Evolutionary conservation across 64 coral and sea anemone species (phyloP).

Genomic region (Stichodactyla mertensii): DNA sequence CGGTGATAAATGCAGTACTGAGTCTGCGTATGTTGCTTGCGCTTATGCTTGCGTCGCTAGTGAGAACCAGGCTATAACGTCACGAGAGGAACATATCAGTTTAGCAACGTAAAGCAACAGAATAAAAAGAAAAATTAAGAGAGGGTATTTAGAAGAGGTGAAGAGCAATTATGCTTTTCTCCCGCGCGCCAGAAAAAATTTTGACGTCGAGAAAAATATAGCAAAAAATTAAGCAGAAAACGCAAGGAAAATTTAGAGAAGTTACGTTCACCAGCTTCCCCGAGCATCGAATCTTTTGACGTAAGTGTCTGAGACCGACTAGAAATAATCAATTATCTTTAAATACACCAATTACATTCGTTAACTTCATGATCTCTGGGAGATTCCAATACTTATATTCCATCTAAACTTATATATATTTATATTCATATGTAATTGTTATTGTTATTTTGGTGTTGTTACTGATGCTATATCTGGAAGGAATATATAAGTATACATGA

Average conservation of each 20-base stretch:
- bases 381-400: slow-evolving; percentile 2
- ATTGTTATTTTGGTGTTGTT: neutral
- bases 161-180: neutral
- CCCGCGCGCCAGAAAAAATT: neutral
- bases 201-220: neutral
- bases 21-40: no score
- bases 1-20: no score
- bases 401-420: slow-evolving; percentile 3
- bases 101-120: neutral
- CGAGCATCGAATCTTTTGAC: neutral
- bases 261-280: neutral
- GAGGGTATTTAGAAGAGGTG: neutral
- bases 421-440: slow-evolving; percentile 4
- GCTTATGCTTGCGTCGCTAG: no score
- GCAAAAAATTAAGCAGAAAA: neutral
- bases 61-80: no score
- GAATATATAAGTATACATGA: neutral
- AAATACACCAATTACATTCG: neutral
- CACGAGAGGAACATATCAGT: neutral
- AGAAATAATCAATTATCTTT: neutral
- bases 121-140: neutral
- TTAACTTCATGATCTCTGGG: neutral
- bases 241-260: neutral
- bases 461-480: slow-evolving; percentile 5
- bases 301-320: neutral